Evolutionary conservation across 2,113 vertebrate species (phyloP), one percentile per base, ranked within the genome.

Genomic region (Stictonetta naevosa): DNA sequence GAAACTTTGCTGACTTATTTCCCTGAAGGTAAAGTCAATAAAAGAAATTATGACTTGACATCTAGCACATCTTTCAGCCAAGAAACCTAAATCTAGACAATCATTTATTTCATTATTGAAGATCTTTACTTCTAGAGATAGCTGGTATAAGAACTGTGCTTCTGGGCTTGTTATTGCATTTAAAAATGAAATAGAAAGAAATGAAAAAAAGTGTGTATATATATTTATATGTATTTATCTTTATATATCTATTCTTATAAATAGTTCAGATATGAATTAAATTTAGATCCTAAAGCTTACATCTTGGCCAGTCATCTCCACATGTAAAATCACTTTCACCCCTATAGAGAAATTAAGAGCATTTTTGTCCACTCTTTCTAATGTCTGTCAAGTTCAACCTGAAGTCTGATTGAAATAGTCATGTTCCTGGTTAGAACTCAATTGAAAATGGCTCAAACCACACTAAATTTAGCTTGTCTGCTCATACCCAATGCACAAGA

Each of bases 1-100:
- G 85, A 96, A 96, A 66, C 9, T 12, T 72, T 72, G 17, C 13
- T 94, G 75, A 96, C 96, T 78, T 91, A 94, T 95, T 76, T 82
- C 34, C 91, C 59, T 88, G 17, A 78, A 91, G 48, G 5, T 36
- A 95, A 97, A 95, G 60, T 88, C 88, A 67, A 88, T 95, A 75
- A 92, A 92, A 84, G 25, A 88, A 53, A 34, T 71, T 80, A 85
- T 1, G 60, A 64, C 42, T 80, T 95, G 79, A 79, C 76, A 91
- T 90, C 71, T 50, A 84, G 55, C 25, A 88, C 38, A 76, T 95
- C 55, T 92, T 29, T 83, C 50, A 79, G 73, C 14, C 82, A 94
- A 92, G 78, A 83, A 94, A 96, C 29, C 56, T 66, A 91, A 97
- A 88, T 76, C 44, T 52, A 72, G 89, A 88, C 93, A 95, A 60